Evolutionary conservation across 1,140 invertebrate species (phyloP), one percentile per base, ranked within the genome.

Genomic region (Atta cephalotes): DNA sequence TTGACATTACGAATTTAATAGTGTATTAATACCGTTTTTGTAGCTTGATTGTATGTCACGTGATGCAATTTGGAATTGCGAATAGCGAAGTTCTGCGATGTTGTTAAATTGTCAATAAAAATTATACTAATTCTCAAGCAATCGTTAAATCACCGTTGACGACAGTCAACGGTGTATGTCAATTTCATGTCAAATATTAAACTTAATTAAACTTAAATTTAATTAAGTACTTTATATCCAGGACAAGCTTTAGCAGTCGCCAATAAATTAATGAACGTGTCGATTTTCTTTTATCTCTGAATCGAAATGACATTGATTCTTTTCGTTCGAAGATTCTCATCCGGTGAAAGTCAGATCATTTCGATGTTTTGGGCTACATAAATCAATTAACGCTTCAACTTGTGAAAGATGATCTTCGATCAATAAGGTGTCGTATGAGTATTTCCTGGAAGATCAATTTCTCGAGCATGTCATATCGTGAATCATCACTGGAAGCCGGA

Each of bases 401-500:
- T 62, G 18, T 5, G 16, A 35, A 53, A 21, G 28, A 72, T 7
- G 35, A 2, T 2, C 6, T 58, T 71, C 21, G 21, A 82, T 71
- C 16, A 18, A 74, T 82, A 58, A 71, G 16, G 58, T 4, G 16
- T 72, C 63, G 51, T 56, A 58, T 35, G 66, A 71, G 66, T 6
- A 63, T 78, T 74, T 89, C 88, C 16, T 10, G 63, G 74, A 86
- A 90, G 82, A 82, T 62, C 66, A 89, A 88, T 82, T 80, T 63
- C 53, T 45, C 81, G 39, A 78, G 74, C 35, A 28, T 63, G 28
- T n/a, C 66, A n/a, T 18, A 14, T 5, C 21, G 76, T 91, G 90
- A 91, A 86, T 91, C 90, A 91, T 91, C 82, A 10, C 56, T 70
- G 76, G 88, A 89, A 91, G 66, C 86, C 90, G 88, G 90, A 91